These are phyloP conservation scores for Chromis chromis DNA, from an alignment of 2,797 vertebrate genomes.

Conservation along the genomic window DNA sequence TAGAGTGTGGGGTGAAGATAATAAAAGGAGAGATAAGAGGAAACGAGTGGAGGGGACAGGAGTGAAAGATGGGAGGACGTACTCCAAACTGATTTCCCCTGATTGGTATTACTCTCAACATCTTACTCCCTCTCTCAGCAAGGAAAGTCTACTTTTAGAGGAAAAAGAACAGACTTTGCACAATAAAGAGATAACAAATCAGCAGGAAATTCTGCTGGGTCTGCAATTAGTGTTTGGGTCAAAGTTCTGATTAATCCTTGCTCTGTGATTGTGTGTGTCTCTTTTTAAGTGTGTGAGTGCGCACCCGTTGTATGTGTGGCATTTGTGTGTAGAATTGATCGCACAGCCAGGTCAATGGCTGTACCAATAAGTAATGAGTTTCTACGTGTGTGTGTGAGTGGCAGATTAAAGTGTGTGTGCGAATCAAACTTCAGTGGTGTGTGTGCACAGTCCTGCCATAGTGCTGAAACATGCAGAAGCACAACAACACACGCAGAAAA, in stretches of 20 bases:
- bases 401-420: background rate
- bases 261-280: constrained; percentile 13
- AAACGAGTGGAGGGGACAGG: constrained; percentile 29
- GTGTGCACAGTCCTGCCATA: background rate
- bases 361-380: constrained; percentile 21
- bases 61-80: constrained; percentile 42
- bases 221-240: constrained; percentile 66
- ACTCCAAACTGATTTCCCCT: constrained; percentile 51
- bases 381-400: background rate
- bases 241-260: constrained; percentile 63
- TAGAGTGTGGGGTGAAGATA: constrained; percentile 42
- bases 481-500: background rate
- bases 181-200: constrained; percentile 65
- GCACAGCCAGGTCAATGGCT: constrained; percentile 13
- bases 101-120: constrained; percentile 52
- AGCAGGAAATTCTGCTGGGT: constrained; percentile 66
- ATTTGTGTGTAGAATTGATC: constrained; percentile 37
- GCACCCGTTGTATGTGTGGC: background rate
- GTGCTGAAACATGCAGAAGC: background rate
- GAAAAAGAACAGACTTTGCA: constrained; percentile 54
- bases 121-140: constrained; percentile 6
- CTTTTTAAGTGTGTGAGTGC: constrained; percentile 16
- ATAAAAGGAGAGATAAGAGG: constrained; percentile 55
- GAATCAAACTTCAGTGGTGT: background rate
- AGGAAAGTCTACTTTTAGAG: constrained; percentile 32